Conservation (phyloP, 2,113 vertebrate genomes). For the Elaphurus davidianus region DNA sequence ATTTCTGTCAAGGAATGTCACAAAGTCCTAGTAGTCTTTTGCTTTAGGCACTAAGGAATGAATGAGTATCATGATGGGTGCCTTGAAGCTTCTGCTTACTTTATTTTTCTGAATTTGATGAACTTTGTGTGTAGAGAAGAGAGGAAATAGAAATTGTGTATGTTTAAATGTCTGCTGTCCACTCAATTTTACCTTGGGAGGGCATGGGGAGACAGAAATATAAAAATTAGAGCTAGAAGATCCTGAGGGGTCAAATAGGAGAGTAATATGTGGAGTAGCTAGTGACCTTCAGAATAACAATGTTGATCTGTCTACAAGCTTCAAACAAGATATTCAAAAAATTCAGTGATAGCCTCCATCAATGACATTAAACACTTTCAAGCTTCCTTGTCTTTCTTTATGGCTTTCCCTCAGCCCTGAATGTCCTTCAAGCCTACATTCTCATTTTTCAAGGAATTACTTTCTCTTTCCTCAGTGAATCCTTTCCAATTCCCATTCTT, state of each 20-base stretch:
- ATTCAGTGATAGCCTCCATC: not conserved
- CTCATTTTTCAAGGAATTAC: constrained; percentile 8
- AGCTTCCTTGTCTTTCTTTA: not conserved
- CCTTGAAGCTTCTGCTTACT: not conserved
- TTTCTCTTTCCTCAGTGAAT: not conserved
- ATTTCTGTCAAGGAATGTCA: not conserved
- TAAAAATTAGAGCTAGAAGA: not conserved
- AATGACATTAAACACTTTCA: not conserved
- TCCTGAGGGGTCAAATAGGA: not conserved
- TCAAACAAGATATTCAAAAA: not conserved
- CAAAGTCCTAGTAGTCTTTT: not conserved
- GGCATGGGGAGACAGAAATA: not conserved
- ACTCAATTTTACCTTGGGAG: not conserved
- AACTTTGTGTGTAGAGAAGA: not conserved
- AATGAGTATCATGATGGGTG: not conserved
- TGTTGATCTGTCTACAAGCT: not conserved
- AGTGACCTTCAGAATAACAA: not conserved
- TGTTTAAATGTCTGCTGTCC: not conserved
- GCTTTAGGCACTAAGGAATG: not conserved
- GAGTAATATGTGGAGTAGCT: not conserved
- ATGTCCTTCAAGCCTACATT: not conserved
- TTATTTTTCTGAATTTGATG: not conserved
- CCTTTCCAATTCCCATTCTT: not conserved
- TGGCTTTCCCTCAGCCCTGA: not conserved
- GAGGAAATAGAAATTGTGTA: not conserved